Evolutionary conservation across 2,113 vertebrate species (phyloP), one percentile per base, ranked within the genome.

Genomic region (Hymenochirus boettgeri): DNA sequence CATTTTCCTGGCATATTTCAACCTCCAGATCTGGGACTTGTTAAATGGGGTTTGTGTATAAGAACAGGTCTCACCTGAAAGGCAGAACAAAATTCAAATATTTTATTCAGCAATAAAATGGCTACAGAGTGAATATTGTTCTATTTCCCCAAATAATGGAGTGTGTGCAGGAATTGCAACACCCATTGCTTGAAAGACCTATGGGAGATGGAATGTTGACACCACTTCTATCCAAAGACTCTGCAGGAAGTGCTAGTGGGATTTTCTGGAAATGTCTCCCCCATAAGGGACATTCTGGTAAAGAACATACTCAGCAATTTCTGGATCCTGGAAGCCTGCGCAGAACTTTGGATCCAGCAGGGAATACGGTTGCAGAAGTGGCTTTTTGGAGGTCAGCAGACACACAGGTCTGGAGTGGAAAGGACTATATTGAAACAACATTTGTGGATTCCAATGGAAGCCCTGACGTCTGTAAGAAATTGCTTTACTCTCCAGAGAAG

Each of bases 121-220:
- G n/a, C n/a, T 35, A 13, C 7, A 7, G 10, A 35, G 33, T 35
- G 33, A 35, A 9, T 35, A 35, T 35, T 35, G 15, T 1, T 35
- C 4, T 12, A 9, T 35, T 13, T 13, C 15, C 4, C 46, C 3
- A 4, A 35, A 19, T 18, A 25, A 85, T 81, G 83, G 83, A 80
- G 52, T 77, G 26, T 19, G 42, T 76, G 29, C 75, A 31, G 5
- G 83, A 82, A 7, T 69, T 85, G 4, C 79, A 79, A 2, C 71
- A 77, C 27, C 78, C 79, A 5, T 67, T 85, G 18, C 51, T 81
- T 56, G 65, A 50, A 1, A 65, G 46, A 5, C 27, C 60, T 11
- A 3, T 54, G 62, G 5, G 66, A 33, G 37, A 29, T 5, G 64
- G 64, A 7, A 59, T 66, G 29, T 45, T 66, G 11, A 66, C 64